phyloP scores from a whole-genome alignment of 2,113 vertebrate genomes.

The Sapayoa aenigma region DNA sequence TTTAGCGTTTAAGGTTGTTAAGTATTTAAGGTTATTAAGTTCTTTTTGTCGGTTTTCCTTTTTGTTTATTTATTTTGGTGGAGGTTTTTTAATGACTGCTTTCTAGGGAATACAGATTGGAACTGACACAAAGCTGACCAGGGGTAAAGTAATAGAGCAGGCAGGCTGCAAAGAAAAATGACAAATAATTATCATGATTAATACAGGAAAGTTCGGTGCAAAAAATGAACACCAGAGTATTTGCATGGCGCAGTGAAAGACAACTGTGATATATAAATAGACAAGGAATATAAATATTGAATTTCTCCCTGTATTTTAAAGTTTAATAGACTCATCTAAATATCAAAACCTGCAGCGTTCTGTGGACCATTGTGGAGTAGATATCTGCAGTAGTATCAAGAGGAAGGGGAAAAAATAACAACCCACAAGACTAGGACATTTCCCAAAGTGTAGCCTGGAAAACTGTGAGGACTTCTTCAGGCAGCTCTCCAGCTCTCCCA shows the following conservation, averaged over 20 bases:
- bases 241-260: background rate
- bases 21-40: background rate
- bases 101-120: constrained; percentile 48
- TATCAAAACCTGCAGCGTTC: constrained; percentile 47
- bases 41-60: background rate
- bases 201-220: constrained; percentile 29
- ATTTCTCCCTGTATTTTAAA: constrained; percentile 59
- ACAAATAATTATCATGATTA: constrained; percentile 12
- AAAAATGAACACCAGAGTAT: background rate
- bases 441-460: background rate
- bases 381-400: background rate
- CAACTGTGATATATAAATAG: constrained; percentile 48
- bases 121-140: constrained; percentile 11
- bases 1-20: background rate
- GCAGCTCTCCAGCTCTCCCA: background rate
- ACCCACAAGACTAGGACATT: background rate
- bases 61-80: background rate
- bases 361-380: background rate
- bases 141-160: constrained; percentile 2
- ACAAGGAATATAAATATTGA: constrained; percentile 54
- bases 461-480: background rate
- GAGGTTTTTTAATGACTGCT: background rate
- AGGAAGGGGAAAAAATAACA: background rate
- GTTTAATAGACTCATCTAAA: constrained; percentile 61
- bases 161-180: constrained; percentile 10